Base-by-base conservation (phyloP, 2,888 invertebrate genomes). In the Balanococcus diminutus region DNA sequence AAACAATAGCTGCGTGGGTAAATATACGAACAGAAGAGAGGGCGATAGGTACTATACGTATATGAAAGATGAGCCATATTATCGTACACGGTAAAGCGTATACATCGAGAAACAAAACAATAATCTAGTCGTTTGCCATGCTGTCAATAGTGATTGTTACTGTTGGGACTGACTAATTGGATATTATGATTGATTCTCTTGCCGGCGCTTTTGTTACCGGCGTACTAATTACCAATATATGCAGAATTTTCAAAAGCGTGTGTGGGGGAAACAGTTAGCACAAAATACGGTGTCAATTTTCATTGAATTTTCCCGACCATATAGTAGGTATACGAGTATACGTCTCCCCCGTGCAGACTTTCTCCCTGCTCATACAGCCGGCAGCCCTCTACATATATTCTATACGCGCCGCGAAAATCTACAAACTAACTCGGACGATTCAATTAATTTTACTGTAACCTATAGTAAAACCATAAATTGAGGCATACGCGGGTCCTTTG, bases 91-190 rank as follows among this genome's bases (percentile, higher is more conserved):
- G 56, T 51, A 46, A 51, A 46, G 46, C 81, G 46, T 28, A 81
- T 32, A 81, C 81, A 46, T 28, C 81, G 25, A 22, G 82, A 82
- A 82, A 82, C 82, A 82, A 82, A 82, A 82, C 82, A 82, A 82
- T 82, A 82, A 82, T 82, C 82, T 82, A 82, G 51, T 82, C 82
- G 82, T 46, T 82, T 82, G 56, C 82, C 82, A 56, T 56, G 46
- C 46, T 82, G 82, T 82, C 82, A 82, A 82, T 82, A 82, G 82
- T 82, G 82, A 82, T 82, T 82, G 82, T 82, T 82, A 82, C 82
- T 46, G 82, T 56, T 56, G 42, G 82, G 31, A 51, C 82, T 56
- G 31, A 51, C 82, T 82, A 82, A 82, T 82, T 82, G 51, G 82
- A 82, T 82, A 82, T 56, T 51, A 82, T 82, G 82, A 82, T 82